Evolutionary conservation across 2,797 vertebrate species (phyloP).

Genomic region (Emydoidea blandingii): DNA sequence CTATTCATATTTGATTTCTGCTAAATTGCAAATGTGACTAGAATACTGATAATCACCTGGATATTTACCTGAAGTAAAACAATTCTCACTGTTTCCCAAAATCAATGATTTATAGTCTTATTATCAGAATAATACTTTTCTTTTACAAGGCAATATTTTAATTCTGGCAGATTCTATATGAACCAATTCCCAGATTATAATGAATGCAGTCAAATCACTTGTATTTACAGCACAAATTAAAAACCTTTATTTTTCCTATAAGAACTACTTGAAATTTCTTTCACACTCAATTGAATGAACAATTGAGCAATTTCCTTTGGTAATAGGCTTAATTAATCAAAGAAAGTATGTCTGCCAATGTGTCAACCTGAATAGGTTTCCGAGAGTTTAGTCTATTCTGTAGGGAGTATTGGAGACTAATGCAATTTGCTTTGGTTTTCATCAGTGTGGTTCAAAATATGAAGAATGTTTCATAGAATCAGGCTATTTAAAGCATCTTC

Average conservation of each 20-base stretch:
- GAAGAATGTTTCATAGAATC: not conserved
- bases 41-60: not conserved
- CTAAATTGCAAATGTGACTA: not conserved
- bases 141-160: not conserved
- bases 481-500: not conserved
- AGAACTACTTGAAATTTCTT: slow-evolving; percentile 43
- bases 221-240: slow-evolving; percentile 5
- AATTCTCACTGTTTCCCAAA: not conserved
- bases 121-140: not conserved
- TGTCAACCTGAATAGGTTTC: slow-evolving; percentile 35
- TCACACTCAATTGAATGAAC: slow-evolving; percentile 41
- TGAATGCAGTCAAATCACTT: not conserved
- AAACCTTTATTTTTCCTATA: slow-evolving; percentile 18
- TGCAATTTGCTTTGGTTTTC: slow-evolving; percentile 11
- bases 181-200: not conserved
- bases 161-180: not conserved
- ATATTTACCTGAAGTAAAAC: not conserved
- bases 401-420: not conserved
- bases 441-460: not conserved
- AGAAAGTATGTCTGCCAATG: slow-evolving; percentile 27
- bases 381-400: not conserved
- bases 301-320: slow-evolving; percentile 49
- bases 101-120: not conserved
- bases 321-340: slow-evolving; percentile 59
- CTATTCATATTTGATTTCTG: not conserved